Base-by-base conservation (phyloP, 2,888 invertebrate genomes). In the Cordylochernes scorpioides region DNA sequence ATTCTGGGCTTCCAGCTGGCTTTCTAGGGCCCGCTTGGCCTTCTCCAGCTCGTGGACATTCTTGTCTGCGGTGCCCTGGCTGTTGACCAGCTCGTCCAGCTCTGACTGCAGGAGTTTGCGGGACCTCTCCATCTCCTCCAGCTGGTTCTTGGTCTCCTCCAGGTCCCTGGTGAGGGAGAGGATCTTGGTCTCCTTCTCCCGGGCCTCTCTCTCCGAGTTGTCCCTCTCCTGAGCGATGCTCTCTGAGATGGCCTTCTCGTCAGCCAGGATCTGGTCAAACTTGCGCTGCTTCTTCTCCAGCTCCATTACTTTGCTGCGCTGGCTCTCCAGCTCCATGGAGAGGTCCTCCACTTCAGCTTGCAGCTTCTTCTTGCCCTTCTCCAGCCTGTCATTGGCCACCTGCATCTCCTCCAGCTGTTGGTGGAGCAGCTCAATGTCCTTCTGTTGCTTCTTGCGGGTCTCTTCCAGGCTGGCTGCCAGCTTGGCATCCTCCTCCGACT, bases 241-340 rank as follows among this genome's bases (percentile, higher is more conserved):
- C 50, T 86, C 86, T 21, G 75, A 71, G 15, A 78, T 66, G 7
- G 77, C 71, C 45, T 65, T 64, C 45, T 68, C 67, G 46, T 68
- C 67, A n/a, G 60, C 58, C 19, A 64, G 47, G 31, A 62, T 57
- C 50, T 91, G 86, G 52, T 97, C 97, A 52, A 97, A 97, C 58
- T 84, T 94, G 61, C 88, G 75, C 53, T 94, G 91, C 48, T 80
- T 84, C 66, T 97, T 97, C 54, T 97, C 97, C 35, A 91, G 58
- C 46, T 88, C 84, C 34, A 71, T 57, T 13, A 54, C 54, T 54
- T 86, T 82, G 18, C 73, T 68, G 31, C 86, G 65, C 51, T 88
- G 82, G 25, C 73, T 68, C 52, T 94, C 94, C 43, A 94, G 57
- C 43, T 94, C 94, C 37, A 91, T 82, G 44, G 72, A 82, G 15